Percentiles rank a stretch among this genome's conserved stretches.
phyloP scores from a whole-genome alignment of 2,797 vertebrate species.

The Schizopygopsis pylzovi region DNA sequence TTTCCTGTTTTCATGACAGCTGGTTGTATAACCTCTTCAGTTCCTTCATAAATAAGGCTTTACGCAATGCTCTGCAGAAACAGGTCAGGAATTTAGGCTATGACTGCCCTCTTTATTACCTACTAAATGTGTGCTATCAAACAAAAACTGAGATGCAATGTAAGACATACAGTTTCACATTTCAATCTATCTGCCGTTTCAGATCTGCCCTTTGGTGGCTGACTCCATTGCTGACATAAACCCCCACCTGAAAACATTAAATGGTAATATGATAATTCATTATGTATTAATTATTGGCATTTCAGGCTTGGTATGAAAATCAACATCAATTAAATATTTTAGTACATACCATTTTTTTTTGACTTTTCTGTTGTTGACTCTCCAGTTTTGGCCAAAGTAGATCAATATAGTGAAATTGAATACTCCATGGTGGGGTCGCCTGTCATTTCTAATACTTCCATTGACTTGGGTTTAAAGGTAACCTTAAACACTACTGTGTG shows the following conservation, averaged over 20 bases:
- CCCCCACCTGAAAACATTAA: conserved; percentile 75
- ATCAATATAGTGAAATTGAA: conserved; percentile 78
- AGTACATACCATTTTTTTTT: not conserved
- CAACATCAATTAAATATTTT: not conserved
- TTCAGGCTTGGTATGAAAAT: not conserved
- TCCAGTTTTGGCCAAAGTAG: conserved; percentile 76
- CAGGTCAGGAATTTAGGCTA: conserved; percentile 66
- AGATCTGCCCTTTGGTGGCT: conserved; percentile 78
- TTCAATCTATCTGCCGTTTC: conserved; percentile 51
- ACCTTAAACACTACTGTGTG: conserved; percentile 18
- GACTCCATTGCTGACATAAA: conserved; percentile 71
- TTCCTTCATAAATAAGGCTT: conserved; percentile 65
- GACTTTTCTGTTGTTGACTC: not conserved
- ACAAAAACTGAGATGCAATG: not conserved
- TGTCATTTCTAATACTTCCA: conserved; percentile 62
- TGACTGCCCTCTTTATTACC: not conserved
- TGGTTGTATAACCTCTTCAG: conserved; percentile 82
- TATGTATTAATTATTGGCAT: not conserved
- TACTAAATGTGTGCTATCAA: not conserved
- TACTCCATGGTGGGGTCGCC: conserved; percentile 79
- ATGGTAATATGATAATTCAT: conserved; percentile 66
- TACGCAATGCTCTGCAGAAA: conserved; percentile 66
- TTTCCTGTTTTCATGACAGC: conserved; percentile 60
- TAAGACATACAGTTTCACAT: not conserved
- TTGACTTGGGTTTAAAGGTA: conserved; percentile 79